phyloP scores from a whole-genome alignment of 2,113 vertebrate species.

The Pleuronectes platessa region DNA sequence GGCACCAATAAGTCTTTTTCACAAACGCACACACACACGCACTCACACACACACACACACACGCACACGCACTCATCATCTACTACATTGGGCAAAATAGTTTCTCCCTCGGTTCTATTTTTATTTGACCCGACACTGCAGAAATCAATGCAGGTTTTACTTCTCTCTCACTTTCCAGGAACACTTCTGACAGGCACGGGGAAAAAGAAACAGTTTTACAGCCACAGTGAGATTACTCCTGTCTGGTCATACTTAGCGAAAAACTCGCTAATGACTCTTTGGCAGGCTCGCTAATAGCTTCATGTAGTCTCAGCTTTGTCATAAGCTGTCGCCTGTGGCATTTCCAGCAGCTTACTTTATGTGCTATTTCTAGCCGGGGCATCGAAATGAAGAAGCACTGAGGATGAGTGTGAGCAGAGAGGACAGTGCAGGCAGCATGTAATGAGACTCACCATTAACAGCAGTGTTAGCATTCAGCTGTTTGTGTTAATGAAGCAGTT shows the following conservation, averaged over 20 bases:
- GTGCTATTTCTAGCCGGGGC: constrained; percentile 46
- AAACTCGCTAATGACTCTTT: constrained; percentile 59
- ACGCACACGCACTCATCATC: constrained; percentile 30
- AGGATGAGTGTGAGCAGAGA: constrained; percentile 26
- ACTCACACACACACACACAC: constrained; percentile 23
- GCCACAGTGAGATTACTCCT: constrained; percentile 21
- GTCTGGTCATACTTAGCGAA: constrained; percentile 42
- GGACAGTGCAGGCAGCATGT: constrained; percentile 21
- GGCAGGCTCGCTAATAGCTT: constrained; percentile 56
- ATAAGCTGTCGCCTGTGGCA: constrained; percentile 53
- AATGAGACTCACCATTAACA: constrained; percentile 35
- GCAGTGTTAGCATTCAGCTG: constrained; percentile 24
- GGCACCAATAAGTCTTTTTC: constrained; percentile 52
- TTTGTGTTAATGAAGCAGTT: constrained; percentile 36
- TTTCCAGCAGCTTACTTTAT: constrained; percentile 44
- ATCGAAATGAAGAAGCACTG: constrained; percentile 13
- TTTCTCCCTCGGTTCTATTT: constrained; percentile 27
- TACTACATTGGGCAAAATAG: constrained; percentile 37
- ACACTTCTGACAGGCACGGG: constrained; percentile 30
- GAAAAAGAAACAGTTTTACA: constrained; percentile 25
- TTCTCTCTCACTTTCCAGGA: constrained; percentile 39
- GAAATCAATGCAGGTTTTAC: constrained; percentile 28
- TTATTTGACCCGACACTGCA: constrained; percentile 38
- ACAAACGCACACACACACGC: constrained; percentile 18
- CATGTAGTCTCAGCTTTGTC: constrained; percentile 56